phyloP scores from a whole-genome alignment of 2,888 invertebrate species.

The Drosophila anomelani region DNA sequence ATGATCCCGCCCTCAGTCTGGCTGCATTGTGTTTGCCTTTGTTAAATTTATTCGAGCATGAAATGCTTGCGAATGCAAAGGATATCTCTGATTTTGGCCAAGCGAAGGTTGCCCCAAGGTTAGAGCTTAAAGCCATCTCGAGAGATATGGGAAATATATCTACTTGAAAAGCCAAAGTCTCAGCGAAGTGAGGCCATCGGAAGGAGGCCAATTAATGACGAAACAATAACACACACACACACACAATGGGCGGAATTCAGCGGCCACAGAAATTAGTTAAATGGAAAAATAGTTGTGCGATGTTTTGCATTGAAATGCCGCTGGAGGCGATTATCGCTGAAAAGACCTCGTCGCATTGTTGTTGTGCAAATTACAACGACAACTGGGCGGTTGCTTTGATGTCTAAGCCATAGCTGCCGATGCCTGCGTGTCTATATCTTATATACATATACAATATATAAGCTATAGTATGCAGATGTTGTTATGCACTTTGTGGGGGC shows the following conservation, averaged over 20 bases:
- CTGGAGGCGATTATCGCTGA: constrained; percentile 67
- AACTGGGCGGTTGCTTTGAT: constrained; percentile 63
- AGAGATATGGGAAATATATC: constrained; percentile 16
- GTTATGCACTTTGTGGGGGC: constrained; percentile 54
- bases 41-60: constrained; percentile 65
- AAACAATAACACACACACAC: constrained; percentile 47
- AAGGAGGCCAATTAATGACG: constrained; percentile 71
- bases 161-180: constrained; percentile 22
- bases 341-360: constrained; percentile 72
- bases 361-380: constrained; percentile 65
- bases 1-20: constrained; percentile 13
- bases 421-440: constrained; percentile 41
- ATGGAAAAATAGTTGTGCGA: constrained; percentile 76
- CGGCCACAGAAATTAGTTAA: constrained; percentile 73
- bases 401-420: constrained; percentile 45
- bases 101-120: constrained; percentile 69
- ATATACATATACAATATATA: not conserved
- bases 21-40: constrained; percentile 57
- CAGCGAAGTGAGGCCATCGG: constrained; percentile 51
- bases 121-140: constrained; percentile 54
- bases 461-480: constrained; percentile 18
- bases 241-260: constrained; percentile 44
- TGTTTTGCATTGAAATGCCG: constrained; percentile 75
- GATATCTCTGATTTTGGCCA: constrained; percentile 56
- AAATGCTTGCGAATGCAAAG: constrained; percentile 49